Evolutionary conservation across 2,888 invertebrate genomes (phyloP).

Genomic region (Galeopsomyia nigrocyanea): DNA sequence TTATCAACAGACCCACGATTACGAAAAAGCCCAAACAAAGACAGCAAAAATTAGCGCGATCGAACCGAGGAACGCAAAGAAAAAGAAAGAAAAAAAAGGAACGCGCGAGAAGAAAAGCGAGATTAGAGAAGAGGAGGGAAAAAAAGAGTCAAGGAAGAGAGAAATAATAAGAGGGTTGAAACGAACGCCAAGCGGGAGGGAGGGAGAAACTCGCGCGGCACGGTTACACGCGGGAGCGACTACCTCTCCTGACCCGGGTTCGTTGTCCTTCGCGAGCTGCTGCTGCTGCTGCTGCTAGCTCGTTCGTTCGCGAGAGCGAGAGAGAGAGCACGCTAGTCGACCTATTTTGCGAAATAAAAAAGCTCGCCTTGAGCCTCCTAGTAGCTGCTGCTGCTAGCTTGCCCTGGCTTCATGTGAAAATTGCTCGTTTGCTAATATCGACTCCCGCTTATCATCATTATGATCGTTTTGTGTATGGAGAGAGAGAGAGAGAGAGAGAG

Average conservation of each 20-base stretch:
- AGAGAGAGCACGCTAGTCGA: constrained; percentile 24
- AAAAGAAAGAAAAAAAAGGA: not conserved
- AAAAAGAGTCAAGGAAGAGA: constrained; percentile 33
- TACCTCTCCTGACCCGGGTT: constrained; percentile 59
- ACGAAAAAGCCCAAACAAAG: too few species aligned
- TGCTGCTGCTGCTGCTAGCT: too few species aligned
- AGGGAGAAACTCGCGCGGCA: constrained; percentile 34
- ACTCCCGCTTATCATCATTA: too few species aligned
- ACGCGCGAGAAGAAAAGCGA: constrained; percentile 48
- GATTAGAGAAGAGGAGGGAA: constrained; percentile 22
- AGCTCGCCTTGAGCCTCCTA: constrained; percentile 20
- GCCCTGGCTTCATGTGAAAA: constrained; percentile 36
- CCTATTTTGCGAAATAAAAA: constrained; percentile 48
- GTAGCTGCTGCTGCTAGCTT: too few species aligned
- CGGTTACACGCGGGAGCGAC: constrained; percentile 31
- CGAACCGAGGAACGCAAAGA: not conserved
- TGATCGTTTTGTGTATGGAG: too few species aligned
- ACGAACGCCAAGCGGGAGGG: constrained; percentile 2
- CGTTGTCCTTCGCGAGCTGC: constrained; percentile 58
- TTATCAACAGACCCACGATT: too few species aligned
- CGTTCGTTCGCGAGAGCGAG: constrained; percentile 37
- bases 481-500: constrained; percentile 2
- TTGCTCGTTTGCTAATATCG: constrained; percentile 34
- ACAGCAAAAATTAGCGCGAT: not conserved
- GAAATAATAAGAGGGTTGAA: constrained; percentile 29